A percentile compares a stretch with the other conserved stretches of the same genome.
These are phyloP conservation scores for Periophthalmus modestus DNA, from an alignment of 2,113 vertebrate genomes.

Conservation along the genomic window DNA sequence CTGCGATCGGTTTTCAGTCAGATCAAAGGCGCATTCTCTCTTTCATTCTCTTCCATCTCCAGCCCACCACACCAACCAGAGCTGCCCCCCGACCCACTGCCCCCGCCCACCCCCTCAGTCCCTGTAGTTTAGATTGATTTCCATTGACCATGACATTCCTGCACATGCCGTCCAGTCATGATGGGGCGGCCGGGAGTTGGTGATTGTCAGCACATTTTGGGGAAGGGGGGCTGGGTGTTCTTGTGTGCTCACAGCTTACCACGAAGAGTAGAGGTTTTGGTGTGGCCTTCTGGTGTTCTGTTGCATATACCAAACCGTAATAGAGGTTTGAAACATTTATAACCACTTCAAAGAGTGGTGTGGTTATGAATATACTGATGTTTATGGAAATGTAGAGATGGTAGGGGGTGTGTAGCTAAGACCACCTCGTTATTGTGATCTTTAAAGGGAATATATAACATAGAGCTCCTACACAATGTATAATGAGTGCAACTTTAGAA, in stretches of 20 bases:
- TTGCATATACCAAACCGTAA: constrained; percentile 9
- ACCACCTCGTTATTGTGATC: constrained; percentile 1
- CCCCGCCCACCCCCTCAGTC: constrained; percentile 45
- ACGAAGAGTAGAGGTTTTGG: constrained; percentile 35
- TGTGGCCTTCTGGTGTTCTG: constrained; percentile 25
- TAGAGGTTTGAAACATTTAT: constrained; percentile 22
- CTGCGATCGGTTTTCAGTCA: constrained; percentile 79
- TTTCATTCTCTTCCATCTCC: constrained; percentile 75
- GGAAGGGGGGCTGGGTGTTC: constrained; percentile 16
- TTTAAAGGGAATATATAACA: constrained; percentile 1
- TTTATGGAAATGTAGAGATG: constrained; percentile 28
- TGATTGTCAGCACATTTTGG: constrained; percentile 77
- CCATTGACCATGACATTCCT: constrained; percentile 80
- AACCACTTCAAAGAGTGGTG: constrained; percentile 38
- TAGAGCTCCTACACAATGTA: background rate
- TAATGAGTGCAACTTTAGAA: background rate
- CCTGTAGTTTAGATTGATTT: constrained; percentile 80
- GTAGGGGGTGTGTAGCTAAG: constrained; percentile 21
- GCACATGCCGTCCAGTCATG: constrained; percentile 72
- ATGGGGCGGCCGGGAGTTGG: constrained; percentile 66
- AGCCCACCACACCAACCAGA: constrained; percentile 34
- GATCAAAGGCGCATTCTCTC: constrained; percentile 78
- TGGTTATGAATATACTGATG: constrained; percentile 18
- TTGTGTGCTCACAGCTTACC: constrained; percentile 32
- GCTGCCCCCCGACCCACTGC: background rate